phyloP scores from a whole-genome alignment of 1,140 invertebrate species.

The Phocides pigmalion region DNA sequence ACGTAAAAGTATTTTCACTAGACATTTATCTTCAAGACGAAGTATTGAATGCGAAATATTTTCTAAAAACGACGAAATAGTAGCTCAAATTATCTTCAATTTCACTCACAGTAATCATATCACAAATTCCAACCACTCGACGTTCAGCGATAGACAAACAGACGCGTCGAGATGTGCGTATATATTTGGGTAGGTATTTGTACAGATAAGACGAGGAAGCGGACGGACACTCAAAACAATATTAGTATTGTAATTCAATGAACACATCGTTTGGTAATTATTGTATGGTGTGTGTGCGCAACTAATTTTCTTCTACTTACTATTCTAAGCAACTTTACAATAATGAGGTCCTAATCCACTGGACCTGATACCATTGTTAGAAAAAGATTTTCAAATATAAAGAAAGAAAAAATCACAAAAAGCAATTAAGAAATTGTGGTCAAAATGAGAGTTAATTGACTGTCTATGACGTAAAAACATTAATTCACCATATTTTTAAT shows the following conservation, averaged over 20 bases:
- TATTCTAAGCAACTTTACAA: too few species aligned
- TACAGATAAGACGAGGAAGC: constrained; percentile 23
- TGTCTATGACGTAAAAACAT: too few species aligned
- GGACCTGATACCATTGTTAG: too few species aligned
- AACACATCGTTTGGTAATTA: neutral
- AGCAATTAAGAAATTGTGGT: too few species aligned
- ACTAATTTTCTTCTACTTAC: neutral
- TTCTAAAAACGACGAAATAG: too few species aligned
- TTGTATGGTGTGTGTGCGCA: neutral
- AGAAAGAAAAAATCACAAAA: too few species aligned
- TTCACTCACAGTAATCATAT: neutral
- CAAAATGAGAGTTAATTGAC: too few species aligned
- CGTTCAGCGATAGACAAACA: neutral
- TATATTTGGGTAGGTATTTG: neutral
- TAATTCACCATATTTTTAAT: neutral
- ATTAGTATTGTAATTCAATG: constrained; percentile 22
- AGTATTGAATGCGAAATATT: too few species aligned
- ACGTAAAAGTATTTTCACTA: too few species aligned
- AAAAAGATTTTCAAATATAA: too few species aligned
- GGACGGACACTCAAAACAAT: constrained; percentile 18
- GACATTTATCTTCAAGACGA: too few species aligned
- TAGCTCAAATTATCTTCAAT: neutral
- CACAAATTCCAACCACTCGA: neutral
- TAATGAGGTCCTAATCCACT: too few species aligned
- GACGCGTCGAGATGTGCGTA: neutral